Base-by-base conservation (phyloP, 2,113 vertebrate species). In the Brachyhypopomus occidentalis region DNA sequence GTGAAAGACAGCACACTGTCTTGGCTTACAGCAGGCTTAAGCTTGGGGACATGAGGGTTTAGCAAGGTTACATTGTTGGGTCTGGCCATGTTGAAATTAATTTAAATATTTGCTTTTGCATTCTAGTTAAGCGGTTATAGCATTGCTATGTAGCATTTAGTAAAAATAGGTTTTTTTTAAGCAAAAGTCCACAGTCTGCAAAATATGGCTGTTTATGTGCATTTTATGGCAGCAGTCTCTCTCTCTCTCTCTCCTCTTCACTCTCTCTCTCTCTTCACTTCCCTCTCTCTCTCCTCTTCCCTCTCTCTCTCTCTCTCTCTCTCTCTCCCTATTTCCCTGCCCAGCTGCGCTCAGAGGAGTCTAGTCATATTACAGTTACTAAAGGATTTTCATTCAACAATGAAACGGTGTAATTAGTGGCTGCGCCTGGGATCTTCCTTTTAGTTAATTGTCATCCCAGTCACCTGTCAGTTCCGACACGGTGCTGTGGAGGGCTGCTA, bases 381-480 rank as follows among this genome's bases (percentile, higher is more conserved):
- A 73, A 84, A 80, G 80, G 72, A 72, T 74, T 79, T 84, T 22
- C 69, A 78, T 19, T 55, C 30, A 34, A 48, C 60, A 72, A 77
- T 73, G 36, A 77, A 78, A 41, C 19, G 5, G 84, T 80, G 81
- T 90, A 87, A 91, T 91, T 90, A 88, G 82, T 69, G 45, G 48
- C 88, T 90, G 88, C 86, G 77, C 77, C 83, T 80, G 73, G 85
- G 71, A 86, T 82, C 72, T 36, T 79, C 72, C 75, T 73, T 67
- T 78, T 86, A 85, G 84, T 86, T 87, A 66, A 86, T 80, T 85
- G 85, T 88, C 81, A 86, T 88, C 77, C 77, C 64, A 72, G 71
- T 87, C 87, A 90, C 89, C 86, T 91, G 89, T 55, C 79, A 79
- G 64, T 85, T 83, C 73, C 73, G 69, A 72, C 75, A 81, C 48